A percentile compares a stretch with the other conserved stretches of the same genome.
These are phyloP conservation scores for Caenorhabditis auriculariae DNA, from an alignment of 2,888 invertebrate species.

Conservation along the genomic window DNA sequence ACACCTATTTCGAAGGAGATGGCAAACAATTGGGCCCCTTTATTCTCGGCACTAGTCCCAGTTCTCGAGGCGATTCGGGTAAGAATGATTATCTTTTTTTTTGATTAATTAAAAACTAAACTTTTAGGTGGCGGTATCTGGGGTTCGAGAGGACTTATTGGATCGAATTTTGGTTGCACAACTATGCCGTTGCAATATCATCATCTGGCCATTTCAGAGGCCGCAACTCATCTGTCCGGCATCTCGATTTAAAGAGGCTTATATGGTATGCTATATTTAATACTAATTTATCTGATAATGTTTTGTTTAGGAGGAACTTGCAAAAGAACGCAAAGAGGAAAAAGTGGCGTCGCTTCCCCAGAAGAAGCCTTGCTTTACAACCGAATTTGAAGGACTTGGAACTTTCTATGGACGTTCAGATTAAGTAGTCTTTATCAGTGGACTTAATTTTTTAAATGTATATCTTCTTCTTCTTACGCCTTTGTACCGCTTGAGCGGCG, in stretches of 20 bases:
- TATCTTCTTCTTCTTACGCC: too few species aligned
- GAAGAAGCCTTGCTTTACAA: too few species aligned
- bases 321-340: constrained; percentile 13
- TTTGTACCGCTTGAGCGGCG: too few species aligned
- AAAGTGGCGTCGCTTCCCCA: constrained; percentile 16
- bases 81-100: constrained; percentile 17
- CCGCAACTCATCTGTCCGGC: constrained; percentile 20
- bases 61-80: constrained; percentile 34
- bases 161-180: constrained; percentile 22
- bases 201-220: constrained; percentile 24
- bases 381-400: too few species aligned
- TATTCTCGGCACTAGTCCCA: constrained; percentile 20
- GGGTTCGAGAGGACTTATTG: constrained; percentile 20
- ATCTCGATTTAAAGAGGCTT: constrained; percentile 10
- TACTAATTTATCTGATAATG: constrained; percentile 23
- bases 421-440: too few species aligned
- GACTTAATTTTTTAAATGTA: too few species aligned
- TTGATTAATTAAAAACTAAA: constrained; percentile 23
- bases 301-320: constrained; percentile 25
- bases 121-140: constrained; percentile 26
- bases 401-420: too few species aligned
- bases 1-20: constrained; percentile 10
- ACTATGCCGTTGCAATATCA: constrained; percentile 16
- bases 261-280: constrained; percentile 19
- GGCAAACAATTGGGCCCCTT: constrained; percentile 15